Base-by-base conservation (phyloP, 2,888 invertebrate species). In the Resseliella maxima region DNA sequence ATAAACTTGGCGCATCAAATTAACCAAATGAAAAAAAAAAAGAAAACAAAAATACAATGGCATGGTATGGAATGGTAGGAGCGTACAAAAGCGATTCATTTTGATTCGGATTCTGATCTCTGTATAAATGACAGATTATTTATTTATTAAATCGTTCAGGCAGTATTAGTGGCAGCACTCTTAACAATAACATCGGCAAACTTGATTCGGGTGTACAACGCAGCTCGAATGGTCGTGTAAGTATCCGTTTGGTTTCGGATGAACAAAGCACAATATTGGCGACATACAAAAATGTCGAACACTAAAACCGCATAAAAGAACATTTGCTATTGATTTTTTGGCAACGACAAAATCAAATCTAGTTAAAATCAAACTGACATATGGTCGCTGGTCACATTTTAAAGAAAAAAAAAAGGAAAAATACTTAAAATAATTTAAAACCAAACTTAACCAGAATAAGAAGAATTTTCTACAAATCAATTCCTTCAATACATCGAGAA, bases 71-170 rank as follows among this genome's bases (percentile, higher is more conserved):
- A 59, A n/a, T 45, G 38, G 38, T 38, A 86, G 59, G 54, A 86
- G 6, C 18, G 59, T 41, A 41, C n/a, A 6, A 85, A 50, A 50
- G 72, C 94, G 87, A 93, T 94, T 89, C 93, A 94, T 89, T 93
- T 94, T 85, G 97, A 97, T 91, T 97, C 97, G 3, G 97, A 97
- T 92, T 96, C 96, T n/a, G 97, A 97, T 91, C 93, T 97, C 88
- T 97, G 97, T 91, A 94, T 96, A 89, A 96, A 96, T 89, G 96
- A 96, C 88, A 93, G 12, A 45, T 12, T 45, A 45, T 10, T n/a
- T n/a, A n/a, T n/a, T n/a, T 10, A 45, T 12, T 45, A 45, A 12
- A 89, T 88, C 89, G 89, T 87, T 89, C 89, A 87, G 89, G 89
- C 85, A 89, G 89, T 88, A 89, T 90, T 87, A 89, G 89, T 87